A percentile compares a stretch with the other conserved stretches of the same genome.
Evolutionary conservation across 2,113 vertebrate genomes (phyloP).

Genomic region (Mystacornis crossleyi): DNA sequence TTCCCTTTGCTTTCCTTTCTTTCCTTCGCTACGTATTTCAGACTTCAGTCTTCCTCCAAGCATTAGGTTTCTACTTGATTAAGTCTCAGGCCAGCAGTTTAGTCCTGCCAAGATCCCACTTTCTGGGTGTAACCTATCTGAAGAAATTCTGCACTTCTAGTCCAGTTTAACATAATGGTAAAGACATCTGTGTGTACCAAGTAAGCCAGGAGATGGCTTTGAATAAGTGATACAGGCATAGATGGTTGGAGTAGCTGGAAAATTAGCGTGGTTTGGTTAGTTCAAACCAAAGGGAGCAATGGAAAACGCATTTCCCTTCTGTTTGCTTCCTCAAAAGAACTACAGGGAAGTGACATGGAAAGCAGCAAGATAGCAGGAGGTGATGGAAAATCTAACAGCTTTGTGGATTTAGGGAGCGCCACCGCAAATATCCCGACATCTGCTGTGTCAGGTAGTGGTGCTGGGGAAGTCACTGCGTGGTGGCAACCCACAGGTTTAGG

Average conservation of each 20-base stretch:
- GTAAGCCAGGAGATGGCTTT: neutral
- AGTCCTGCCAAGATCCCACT: neutral
- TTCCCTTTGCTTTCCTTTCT: neutral
- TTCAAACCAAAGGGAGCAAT: neutral
- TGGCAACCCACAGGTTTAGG: rapidly evolving
- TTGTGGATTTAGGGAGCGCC: neutral
- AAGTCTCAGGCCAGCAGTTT: neutral
- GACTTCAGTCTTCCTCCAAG: neutral
- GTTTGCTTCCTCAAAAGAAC: neutral
- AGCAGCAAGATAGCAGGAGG: neutral
- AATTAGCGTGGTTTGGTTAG: rapidly evolving
- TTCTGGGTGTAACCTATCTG: neutral
- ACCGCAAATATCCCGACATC: neutral
- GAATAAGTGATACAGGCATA: neutral
- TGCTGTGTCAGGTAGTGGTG: neutral
- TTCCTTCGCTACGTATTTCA: neutral
- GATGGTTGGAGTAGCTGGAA: neutral
- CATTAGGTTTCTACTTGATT: neutral
- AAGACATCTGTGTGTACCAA: neutral
- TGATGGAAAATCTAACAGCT: neutral
- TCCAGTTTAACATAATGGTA: no score
- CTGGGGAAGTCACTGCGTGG: rapidly evolving
- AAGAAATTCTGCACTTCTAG: neutral
- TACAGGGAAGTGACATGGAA: neutral
- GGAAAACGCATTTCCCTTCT: neutral